Evolutionary conservation across 2,888 invertebrate species (phyloP), one percentile per base, ranked within the genome.

Genomic region (Smittia aterrima): DNA sequence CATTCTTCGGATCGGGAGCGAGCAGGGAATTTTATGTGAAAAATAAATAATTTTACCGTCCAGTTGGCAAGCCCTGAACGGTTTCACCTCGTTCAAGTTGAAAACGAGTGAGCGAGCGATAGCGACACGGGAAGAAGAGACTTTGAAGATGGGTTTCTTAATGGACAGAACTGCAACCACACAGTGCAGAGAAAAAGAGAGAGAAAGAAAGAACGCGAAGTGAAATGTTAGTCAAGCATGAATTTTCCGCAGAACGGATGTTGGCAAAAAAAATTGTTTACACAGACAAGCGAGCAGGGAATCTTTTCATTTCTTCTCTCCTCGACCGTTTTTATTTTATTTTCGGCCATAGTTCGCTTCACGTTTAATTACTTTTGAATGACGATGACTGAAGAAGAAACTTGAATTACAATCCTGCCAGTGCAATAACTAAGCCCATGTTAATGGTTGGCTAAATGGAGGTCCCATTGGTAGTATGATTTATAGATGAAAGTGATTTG

Each of bases 151-250:
- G 58, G 58, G 9, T 58, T 22, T 70, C 53, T 54, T 27, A 25
- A 22, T n/a, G 25, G 58, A 58, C 68, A 25, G 0, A 67, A 40
- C 4, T 24, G 20, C 40, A 67, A 70, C 20, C 25, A 27, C 16
- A 54, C 13, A 24, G 13, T n/a, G 11, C 18, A 16, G 24, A 53
- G 47, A 47, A 70, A 24, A n/a, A 13, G n/a, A 32, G 20, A 16
- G 24, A 22, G 22, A 41, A 13, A 68, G 38, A 25, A 68, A 68
- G 70, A 58, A 70, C 70, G 70, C 70, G 70, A 70, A 67, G 70
- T 54, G 70, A 70, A 70, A 70, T 70, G 70, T 54, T 27, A 70
- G 70, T 70, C 70, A 70, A 70, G 54, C 70, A 20, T 70, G 70
- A 54, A 47, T 27, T 70, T 32, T 41, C 40, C 22, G 41, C 24